These are phyloP conservation scores for Dromas ardeola DNA, from an alignment of 2,113 vertebrate genomes.

Conservation along the genomic window DNA sequence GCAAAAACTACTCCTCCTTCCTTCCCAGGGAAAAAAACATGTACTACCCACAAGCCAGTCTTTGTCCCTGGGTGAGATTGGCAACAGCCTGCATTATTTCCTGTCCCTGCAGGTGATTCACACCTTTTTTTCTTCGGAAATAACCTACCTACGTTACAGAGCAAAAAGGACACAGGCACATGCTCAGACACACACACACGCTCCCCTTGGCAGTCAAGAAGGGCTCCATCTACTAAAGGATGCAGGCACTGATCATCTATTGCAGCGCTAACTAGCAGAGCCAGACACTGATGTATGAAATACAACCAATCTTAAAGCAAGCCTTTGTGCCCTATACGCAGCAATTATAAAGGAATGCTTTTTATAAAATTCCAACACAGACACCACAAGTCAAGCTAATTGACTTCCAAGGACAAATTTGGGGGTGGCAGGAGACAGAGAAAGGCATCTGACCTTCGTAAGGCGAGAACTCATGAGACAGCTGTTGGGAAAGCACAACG, in stretches of 20 bases:
- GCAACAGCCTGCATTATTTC: neutral
- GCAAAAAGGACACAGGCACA: neutral
- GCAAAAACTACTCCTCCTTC: neutral
- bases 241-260: neutral
- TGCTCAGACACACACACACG: neutral
- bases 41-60: neutral
- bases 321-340: neutral
- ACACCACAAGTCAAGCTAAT: neutral
- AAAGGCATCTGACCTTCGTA: neutral
- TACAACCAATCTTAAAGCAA: neutral
- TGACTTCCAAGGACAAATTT: neutral
- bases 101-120: neutral
- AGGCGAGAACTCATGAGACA: neutral
- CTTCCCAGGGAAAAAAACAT: neutral
- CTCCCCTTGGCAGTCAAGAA: neutral
- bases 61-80: neutral
- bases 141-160: neutral
- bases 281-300: neutral
- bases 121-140: neutral
- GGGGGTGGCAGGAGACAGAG: neutral
- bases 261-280: neutral
- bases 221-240: neutral
- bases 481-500: neutral
- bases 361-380: neutral
- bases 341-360: conserved; percentile 1